Conservation (phyloP, 2,888 invertebrate genomes). For the Acleris holmiana region DNA sequence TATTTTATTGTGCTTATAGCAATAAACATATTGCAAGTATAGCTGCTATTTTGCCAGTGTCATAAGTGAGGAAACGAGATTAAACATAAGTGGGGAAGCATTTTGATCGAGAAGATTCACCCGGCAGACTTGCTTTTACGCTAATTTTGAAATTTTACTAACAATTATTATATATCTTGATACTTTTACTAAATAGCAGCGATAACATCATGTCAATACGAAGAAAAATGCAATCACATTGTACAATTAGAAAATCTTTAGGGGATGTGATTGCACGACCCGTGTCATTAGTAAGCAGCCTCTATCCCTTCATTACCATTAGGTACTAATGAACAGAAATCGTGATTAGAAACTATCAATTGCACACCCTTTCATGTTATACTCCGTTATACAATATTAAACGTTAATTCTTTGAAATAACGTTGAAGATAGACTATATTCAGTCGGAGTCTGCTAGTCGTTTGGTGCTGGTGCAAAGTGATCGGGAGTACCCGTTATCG, state of each 20-base stretch:
- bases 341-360: conserved; percentile 37
- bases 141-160: no score
- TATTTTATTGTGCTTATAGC: no score
- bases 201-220: no score
- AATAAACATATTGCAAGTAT: no score
- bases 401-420: background rate
- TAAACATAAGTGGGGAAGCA: no score
- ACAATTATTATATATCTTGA: no score
- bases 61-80: no score
- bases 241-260: conserved; percentile 40
- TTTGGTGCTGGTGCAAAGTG: conserved; percentile 38
- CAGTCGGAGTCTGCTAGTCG: conserved; percentile 8
- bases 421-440: background rate
- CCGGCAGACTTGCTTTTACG: no score
- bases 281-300: conserved; percentile 12
- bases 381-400: background rate
- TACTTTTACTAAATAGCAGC: no score
- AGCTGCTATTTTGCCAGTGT: no score
- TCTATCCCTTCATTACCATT: conserved; percentile 28
- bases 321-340: conserved; percentile 28
- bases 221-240: no score
- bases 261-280: conserved; percentile 11
- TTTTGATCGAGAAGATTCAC: no score
- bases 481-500: conserved; percentile 53
- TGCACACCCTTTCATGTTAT: conserved; percentile 18